phyloP scores from a whole-genome alignment of 2,888 invertebrate species.

The Brenthis hecate region DNA sequence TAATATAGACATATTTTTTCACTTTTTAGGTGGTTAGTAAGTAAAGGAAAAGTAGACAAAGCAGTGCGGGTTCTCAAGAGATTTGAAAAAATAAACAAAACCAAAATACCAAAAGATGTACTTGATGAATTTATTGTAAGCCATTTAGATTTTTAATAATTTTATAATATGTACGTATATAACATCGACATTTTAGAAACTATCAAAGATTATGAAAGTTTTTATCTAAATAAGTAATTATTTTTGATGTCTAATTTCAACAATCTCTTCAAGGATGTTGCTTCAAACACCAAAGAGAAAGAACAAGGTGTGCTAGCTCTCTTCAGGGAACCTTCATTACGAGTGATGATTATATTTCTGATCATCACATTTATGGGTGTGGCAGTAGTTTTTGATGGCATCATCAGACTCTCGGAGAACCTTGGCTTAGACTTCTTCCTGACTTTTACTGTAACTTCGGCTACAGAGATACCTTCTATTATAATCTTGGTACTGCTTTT shows the following conservation, averaged over 20 bases:
- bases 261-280: constrained; percentile 39
- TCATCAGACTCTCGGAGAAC: constrained; percentile 61
- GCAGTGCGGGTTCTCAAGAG: constrained; percentile 56
- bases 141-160: constrained; percentile 19
- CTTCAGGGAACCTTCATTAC: constrained; percentile 47
- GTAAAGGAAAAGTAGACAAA: constrained; percentile 53
- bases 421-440: constrained; percentile 62
- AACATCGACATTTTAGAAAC: not conserved
- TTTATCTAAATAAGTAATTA: not conserved
- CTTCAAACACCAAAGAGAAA: constrained; percentile 46
- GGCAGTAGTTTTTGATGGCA: constrained; percentile 56
- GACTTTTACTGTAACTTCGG: constrained; percentile 59
- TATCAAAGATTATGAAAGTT: too few species aligned
- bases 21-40: constrained; percentile 55
- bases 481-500: constrained; percentile 46
- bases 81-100: constrained; percentile 60
- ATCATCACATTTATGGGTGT: constrained; percentile 52
- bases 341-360: constrained; percentile 49
- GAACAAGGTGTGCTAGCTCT: constrained; percentile 51
- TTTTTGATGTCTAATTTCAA: not conserved
- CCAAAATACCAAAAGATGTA: constrained; percentile 56
- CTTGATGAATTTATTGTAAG: constrained; percentile 62
- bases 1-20: not conserved
- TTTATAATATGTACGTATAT: not conserved
- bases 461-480: constrained; percentile 57